phyloP scores from a whole-genome alignment of 2,888 invertebrate species.

The Thera britannica region DNA sequence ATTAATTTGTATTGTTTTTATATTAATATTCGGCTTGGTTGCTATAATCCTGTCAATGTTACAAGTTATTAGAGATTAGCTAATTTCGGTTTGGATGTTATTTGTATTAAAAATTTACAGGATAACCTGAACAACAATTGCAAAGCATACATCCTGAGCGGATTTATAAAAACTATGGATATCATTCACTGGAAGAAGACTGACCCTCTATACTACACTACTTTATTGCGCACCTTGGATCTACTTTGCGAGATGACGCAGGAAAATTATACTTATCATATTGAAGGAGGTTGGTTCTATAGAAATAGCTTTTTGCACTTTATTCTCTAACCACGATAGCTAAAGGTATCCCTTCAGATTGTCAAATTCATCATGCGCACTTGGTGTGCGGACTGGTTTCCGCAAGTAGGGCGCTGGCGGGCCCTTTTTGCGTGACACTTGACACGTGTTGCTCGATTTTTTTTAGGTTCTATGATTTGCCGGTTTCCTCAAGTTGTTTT shows the following conservation, averaged over 20 bases:
- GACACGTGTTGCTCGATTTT: too few relatives aligned
- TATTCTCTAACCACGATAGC: neutral
- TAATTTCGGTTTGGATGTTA: neutral
- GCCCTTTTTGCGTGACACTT: too few relatives aligned
- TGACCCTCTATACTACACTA: constrained; percentile 86
- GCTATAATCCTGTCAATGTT: too few relatives aligned
- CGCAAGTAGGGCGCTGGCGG: too few relatives aligned
- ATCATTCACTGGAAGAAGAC: constrained; percentile 89
- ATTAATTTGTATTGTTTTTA: too few relatives aligned
- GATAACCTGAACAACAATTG: constrained; percentile 94
- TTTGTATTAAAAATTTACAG: constrained; percentile 67
- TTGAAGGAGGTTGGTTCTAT: constrained; percentile 88
- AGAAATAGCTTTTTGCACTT: neutral
- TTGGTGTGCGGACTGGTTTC: too few relatives aligned
- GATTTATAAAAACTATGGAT: constrained; percentile 92
- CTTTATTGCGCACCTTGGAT: constrained; percentile 91
- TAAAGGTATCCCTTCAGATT: too few relatives aligned
- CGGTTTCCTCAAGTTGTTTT: too few relatives aligned
- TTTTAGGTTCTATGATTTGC: too few relatives aligned
- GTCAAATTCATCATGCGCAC: too few relatives aligned
- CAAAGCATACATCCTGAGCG: constrained; percentile 91
- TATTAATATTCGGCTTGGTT: too few relatives aligned
- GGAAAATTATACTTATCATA: constrained; percentile 93
- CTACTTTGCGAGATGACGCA: constrained; percentile 91
- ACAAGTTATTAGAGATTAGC: too few relatives aligned